A percentile compares a stretch with the other conserved stretches of the same genome.
Conservation (phyloP, 2,113 vertebrate genomes). For the Meleagris gallopavo region DNA sequence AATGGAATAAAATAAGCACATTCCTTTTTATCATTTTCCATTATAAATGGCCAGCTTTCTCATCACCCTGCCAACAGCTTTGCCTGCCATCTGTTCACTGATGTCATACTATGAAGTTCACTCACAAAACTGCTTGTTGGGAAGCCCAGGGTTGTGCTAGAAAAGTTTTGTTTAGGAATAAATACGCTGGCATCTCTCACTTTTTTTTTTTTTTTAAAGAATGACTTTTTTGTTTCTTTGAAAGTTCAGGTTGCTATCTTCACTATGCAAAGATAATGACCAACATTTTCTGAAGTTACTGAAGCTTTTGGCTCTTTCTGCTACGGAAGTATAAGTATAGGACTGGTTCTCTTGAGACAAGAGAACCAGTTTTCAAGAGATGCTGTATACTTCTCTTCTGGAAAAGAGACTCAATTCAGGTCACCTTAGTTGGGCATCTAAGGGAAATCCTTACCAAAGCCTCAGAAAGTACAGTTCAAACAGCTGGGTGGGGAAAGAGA, state of each 20-base stretch:
- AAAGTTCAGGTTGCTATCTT: background rate
- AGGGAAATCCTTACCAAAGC: background rate
- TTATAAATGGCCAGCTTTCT: conserved; percentile 74
- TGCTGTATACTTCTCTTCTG: background rate
- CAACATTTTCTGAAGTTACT: background rate
- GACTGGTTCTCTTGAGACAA: background rate
- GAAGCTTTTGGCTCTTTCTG: background rate
- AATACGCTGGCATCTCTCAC: conserved; percentile 7
- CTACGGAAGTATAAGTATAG: background rate
- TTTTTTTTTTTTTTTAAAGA: background rate
- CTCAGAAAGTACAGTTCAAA: background rate
- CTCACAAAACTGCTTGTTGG: conserved; percentile 35
- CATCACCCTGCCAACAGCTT: conserved; percentile 60
- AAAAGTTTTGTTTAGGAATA: conserved; percentile 51
- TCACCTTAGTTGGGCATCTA: background rate
- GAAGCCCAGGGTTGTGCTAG: conserved; percentile 23
- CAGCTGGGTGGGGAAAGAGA: background rate
- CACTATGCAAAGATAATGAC: background rate
- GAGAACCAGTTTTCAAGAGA: background rate
- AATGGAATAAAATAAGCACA: conserved; percentile 74
- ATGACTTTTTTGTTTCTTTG: background rate
- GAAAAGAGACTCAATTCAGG: background rate
- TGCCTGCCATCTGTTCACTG: conserved; percentile 74
- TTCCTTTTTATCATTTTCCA: conserved; percentile 78
- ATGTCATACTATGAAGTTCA: conserved; percentile 68